Evolutionary conservation across 2,888 invertebrate genomes (phyloP), one percentile per base, ranked within the genome.

Genomic region (Trichopria drosophilae): DNA sequence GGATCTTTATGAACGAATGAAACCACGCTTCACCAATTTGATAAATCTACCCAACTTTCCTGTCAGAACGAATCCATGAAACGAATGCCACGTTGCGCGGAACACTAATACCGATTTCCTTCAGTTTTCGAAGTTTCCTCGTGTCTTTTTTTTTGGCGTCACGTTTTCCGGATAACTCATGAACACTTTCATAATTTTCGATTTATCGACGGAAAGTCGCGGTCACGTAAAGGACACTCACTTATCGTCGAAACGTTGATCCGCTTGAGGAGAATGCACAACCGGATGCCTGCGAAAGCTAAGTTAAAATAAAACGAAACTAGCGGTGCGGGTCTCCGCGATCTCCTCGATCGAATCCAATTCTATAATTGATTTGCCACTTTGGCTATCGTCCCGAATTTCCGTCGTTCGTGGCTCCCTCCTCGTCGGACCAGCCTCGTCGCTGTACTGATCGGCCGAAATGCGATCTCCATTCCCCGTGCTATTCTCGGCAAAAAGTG

Each of bases 251-350:
- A 63, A 54, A 56, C 53, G 51, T 55, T 46, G 64, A 58, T 54
- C 59, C 59, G 59, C 60, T 9, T 10, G 24, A 58, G 62, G 59
- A 68, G 71, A 69, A 71, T 68, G 67, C 65, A 71, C 70, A 67
- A 72, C 73, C 69, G 69, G 71, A 74, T 73, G 71, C 71, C 71
- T 68, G 69, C 71, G 64, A 63, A 69, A 68, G 70, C 68, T 64
- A 64, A 68, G 72, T 67, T 68, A 72, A 75, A 74, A 75, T 74
- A 75, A 75, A 74, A 73, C 69, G 67, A 74, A 68, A 67, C 62
- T 61, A 55, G 60, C 61, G 61, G 57, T 58, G 64, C 62, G 59
- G 63, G 55, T 61, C 70, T 65, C 64, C 62, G 61, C 67, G 66
- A 66, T 66, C 67, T 64, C 67, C 63, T 64, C 66, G 64, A 69